Conservation (phyloP, 1,140 invertebrate species). For the Habropoda laboriosa region DNA sequence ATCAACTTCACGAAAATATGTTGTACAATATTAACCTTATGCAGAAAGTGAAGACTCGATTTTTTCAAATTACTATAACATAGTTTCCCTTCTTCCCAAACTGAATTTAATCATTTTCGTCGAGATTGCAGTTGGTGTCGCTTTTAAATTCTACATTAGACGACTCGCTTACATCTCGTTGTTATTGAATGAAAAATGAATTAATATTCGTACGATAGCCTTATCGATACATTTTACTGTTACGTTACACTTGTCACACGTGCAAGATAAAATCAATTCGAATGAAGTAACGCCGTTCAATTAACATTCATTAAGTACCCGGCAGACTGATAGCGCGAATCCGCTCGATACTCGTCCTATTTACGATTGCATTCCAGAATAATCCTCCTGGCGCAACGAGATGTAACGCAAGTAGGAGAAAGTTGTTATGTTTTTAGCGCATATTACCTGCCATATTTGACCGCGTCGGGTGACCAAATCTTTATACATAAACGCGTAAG, state of each 20-base stretch:
- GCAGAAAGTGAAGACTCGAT: no score
- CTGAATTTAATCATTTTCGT: no score
- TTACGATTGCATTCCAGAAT: constrained; percentile 27
- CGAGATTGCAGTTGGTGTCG: no score
- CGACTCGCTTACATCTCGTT: no score
- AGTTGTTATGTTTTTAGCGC: constrained; percentile 41
- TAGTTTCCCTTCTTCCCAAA: no score
- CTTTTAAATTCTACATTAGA: no score
- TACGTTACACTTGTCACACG: not conserved
- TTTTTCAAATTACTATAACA: no score
- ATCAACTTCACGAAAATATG: no score
- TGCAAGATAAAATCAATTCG: not conserved
- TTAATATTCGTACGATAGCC: no score
- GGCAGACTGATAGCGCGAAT: not conserved
- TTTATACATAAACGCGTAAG: no score
- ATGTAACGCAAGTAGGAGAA: constrained; percentile 44
- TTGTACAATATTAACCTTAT: no score
- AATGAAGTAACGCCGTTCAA: not conserved
- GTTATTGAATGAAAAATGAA: no score
- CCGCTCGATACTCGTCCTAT: not conserved
- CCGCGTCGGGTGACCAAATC: constrained; percentile 6
- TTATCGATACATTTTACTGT: not conserved
- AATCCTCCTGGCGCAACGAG: constrained; percentile 35
- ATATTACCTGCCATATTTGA: constrained; percentile 27
- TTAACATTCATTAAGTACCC: constrained; percentile 17